These are phyloP conservation scores for Sphaeramia orbicularis DNA, from an alignment of 2,797 vertebrate species.

Conservation along the genomic window DNA sequence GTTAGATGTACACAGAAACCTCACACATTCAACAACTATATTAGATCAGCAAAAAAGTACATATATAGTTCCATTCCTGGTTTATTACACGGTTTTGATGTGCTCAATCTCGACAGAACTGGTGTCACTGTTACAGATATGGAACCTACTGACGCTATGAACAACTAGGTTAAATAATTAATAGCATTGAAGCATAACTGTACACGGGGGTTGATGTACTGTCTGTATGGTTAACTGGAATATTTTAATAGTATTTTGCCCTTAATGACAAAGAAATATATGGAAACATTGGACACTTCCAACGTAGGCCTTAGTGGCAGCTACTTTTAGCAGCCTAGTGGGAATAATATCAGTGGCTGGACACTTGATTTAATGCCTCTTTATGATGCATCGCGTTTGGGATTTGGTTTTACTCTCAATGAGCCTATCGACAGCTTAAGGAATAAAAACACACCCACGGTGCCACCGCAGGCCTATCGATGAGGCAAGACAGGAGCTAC, in stretches of 20 bases:
- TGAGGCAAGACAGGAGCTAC: conserved; percentile 9
- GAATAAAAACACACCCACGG: neutral
- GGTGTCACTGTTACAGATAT: too few species aligned
- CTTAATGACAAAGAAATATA: neutral
- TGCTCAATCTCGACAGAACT: neutral
- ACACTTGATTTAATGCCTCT: neutral
- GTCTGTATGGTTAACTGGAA: neutral
- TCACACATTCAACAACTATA: too few species aligned
- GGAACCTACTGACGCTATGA: too few species aligned
- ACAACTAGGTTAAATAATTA: too few species aligned
- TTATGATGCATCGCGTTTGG: neutral
- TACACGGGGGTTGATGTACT: too few species aligned
- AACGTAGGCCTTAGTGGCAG: conserved; percentile 55
- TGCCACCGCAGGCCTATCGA: conserved; percentile 3
- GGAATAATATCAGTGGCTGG: conserved; percentile 18
- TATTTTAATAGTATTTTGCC: neutral
- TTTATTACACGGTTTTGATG: neutral
- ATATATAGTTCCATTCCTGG: neutral
- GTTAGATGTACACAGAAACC: too few species aligned
- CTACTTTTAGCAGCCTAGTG: conserved; percentile 42
- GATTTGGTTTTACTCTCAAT: rapidly evolving
- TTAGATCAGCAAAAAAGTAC: neutral
- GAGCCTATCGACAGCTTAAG: too few species aligned
- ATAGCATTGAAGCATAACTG: neutral
- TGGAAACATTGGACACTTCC: conserved; percentile 19